Evolutionary conservation across 37 sponge, comb jelly and placozoan species (phyloP).

Genomic region (Halisarca cf. caerulea): DNA sequence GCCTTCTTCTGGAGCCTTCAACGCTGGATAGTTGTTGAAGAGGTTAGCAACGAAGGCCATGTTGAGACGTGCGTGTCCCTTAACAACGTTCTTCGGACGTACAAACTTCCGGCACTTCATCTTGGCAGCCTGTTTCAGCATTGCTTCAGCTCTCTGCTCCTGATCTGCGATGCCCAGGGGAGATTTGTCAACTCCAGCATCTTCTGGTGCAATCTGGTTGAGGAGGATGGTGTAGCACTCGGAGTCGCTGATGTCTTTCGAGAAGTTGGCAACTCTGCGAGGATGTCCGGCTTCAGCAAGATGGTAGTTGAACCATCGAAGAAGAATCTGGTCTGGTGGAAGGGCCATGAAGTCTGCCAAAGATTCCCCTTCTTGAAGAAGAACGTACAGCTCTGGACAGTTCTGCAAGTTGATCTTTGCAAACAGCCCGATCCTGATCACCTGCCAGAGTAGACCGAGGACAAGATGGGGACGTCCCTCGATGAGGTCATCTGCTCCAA

Average conservation of each 20-base stretch:
- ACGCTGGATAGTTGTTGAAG: constrained; percentile 94
- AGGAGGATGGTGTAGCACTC: constrained; percentile 91
- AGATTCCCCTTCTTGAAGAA: constrained; percentile 85
- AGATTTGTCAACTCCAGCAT: constrained; percentile 72
- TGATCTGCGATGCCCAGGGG: constrained; percentile 63
- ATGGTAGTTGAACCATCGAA: constrained; percentile 99
- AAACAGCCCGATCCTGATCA: constrained; percentile 86
- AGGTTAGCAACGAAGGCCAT: constrained; percentile 96
- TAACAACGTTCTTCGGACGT: constrained; percentile 90
- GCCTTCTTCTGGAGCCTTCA: constrained; percentile 81
- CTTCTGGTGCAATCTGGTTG: constrained; percentile 86
- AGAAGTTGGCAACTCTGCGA: constrained; percentile 88
- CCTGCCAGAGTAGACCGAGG: constrained; percentile 93
- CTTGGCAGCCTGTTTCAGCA: constrained; percentile 88
- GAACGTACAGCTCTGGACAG: constrained; percentile 81
- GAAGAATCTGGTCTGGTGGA: constrained; percentile 94
- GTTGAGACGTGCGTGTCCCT: constrained; percentile 88
- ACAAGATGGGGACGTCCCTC: constrained; percentile 87
- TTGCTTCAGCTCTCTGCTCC: constrained; percentile 82
- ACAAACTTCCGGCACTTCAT: constrained; percentile 93
- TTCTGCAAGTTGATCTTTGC: constrained; percentile 95
- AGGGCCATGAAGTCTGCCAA: constrained; percentile 83
- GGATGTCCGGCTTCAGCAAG: constrained; percentile 85
- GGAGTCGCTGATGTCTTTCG: constrained; percentile 61
- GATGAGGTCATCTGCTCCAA: constrained; percentile 92